Evolutionary conservation across 1,140 invertebrate genomes (phyloP), one percentile per base, ranked within the genome.

Genomic region (Sitobion miscanthi): DNA sequence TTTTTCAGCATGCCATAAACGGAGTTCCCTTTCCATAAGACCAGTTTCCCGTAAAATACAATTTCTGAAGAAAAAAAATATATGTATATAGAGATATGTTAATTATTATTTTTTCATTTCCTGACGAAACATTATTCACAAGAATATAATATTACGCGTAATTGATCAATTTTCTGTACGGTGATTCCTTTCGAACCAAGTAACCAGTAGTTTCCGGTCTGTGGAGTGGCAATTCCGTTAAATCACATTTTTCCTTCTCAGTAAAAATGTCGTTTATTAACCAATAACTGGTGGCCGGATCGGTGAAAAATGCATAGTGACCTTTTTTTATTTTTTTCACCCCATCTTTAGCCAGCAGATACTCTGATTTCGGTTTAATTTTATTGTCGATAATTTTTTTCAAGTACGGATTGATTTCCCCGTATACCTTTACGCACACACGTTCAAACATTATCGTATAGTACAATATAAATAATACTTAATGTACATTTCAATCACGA

Each of bases 331-430:
- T 86, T 91, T 94, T 95, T 23, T 94, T 94, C 4, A 96, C 94
- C 9, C 96, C 96, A 85, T 95, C 95, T 38, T 95, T 94, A 0
- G 95, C 95, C 94, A 94, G 30, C n/a, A 87, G 25, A 57, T 93
- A 94, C 35, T 93, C 49, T 4, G 77, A 85, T 57, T 83, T 93
- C 8, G 91, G 82, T 42, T 93, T 93, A 21, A 93, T 54, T 69
- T 93, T 93, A 2, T 38, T 93, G 49, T 86, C 49, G 0, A 93
- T 45, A 42, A 93, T 93, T 57, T 42, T 86, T 38, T 86, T 85
- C 82, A 93, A 42, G 25, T 57, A 86, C 0, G 91, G 91, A 93
- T 86, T 93, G 7, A 30, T 57, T 38, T 93, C 35, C 0, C 45
- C 82, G 5, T 45, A 57, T 42, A 57, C 35, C 52, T 57, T 54